Evolutionary conservation across 2,797 vertebrate species (phyloP).

Genomic region (Cryptoblepharus egeriae): DNA sequence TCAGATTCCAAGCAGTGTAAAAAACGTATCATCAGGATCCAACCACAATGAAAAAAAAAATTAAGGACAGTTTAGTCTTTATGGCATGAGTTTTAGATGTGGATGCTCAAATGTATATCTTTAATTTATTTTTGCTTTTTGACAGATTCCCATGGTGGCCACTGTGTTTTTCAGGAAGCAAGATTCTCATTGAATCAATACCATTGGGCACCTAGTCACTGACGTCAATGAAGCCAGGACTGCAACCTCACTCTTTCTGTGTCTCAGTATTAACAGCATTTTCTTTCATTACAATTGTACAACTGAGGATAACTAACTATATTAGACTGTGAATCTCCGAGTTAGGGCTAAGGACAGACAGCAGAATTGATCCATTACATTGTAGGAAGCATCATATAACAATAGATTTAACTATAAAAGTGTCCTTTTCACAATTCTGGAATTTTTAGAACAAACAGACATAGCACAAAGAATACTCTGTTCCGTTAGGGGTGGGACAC

Average conservation of each 20-base stretch:
- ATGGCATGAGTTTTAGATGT: neutral
- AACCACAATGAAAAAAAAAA: neutral
- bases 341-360: neutral
- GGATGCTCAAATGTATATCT: neutral
- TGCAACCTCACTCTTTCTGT: neutral
- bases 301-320: slow-evolving; percentile 18
- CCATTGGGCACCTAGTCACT: neutral
- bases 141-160: neutral
- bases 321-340: slow-evolving; percentile 22
- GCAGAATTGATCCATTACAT: neutral
- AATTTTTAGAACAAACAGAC: neutral
- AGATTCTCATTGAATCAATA: neutral
- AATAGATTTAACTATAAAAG: neutral
- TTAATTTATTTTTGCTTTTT: neutral
- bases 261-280: slow-evolving; percentile 15
- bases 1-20: too few species aligned
- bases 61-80: neutral
- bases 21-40: neutral
- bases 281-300: neutral
- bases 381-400: neutral
- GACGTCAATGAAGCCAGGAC: neutral
- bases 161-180: neutral
- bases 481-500: too few species aligned
- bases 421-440: neutral
- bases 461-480: neutral